Evolutionary conservation across 2,888 invertebrate genomes (phyloP).

Genomic region (Rhagophthalmus giganteus): DNA sequence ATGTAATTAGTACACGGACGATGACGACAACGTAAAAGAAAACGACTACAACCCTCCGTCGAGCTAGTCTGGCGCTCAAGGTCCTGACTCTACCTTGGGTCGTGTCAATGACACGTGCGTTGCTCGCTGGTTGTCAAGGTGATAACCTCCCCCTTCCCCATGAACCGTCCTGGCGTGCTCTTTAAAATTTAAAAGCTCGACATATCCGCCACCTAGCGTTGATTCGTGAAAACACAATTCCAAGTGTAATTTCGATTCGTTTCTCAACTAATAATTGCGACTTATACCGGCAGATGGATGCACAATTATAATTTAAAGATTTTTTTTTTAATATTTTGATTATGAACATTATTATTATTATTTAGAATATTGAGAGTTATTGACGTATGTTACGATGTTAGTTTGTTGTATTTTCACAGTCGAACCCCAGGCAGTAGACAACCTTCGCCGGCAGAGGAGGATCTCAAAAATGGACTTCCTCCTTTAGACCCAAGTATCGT

Average conservation of each 20-base stretch:
- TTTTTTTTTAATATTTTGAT: neutral
- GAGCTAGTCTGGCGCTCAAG: constrained; percentile 46
- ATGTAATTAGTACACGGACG: no score
- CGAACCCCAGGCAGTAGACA: constrained; percentile 90
- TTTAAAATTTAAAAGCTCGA: constrained; percentile 20
- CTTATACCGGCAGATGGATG: neutral
- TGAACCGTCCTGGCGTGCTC: constrained; percentile 21
- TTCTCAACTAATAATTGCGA: neutral
- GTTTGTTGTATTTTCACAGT: constrained; percentile 35
- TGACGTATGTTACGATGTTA: constrained; percentile 18
- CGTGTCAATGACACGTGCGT: constrained; percentile 57
- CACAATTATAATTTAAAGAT: neutral
- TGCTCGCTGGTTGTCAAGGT: constrained; percentile 50
- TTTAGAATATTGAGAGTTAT: neutral
- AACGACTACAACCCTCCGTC: constrained; percentile 11
- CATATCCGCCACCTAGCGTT: constrained; percentile 36
- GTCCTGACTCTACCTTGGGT: constrained; percentile 54
- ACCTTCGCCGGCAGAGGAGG: constrained; percentile 89
- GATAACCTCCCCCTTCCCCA: constrained; percentile 40
- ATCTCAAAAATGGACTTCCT: constrained; percentile 61
- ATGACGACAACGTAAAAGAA: no score
- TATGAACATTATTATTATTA: neutral
- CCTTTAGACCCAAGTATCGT: constrained; percentile 57
- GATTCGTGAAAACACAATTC: neutral
- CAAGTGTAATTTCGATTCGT: neutral